These are phyloP conservation scores for Orthosia gothica DNA, from an alignment of 2,888 invertebrate species.

Conservation along the genomic window DNA sequence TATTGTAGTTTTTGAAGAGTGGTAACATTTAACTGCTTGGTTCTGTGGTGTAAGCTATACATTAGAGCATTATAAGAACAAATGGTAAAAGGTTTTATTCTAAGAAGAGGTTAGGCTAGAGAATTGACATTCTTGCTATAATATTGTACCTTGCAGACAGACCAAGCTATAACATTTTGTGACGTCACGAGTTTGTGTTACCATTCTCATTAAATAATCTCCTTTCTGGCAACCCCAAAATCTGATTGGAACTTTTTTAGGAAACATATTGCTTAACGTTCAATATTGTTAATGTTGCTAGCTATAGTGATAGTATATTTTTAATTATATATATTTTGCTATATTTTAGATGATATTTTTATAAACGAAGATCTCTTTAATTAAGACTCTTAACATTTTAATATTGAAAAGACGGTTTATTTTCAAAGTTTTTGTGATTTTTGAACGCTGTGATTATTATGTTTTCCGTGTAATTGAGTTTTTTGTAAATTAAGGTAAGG, in stretches of 20 bases:
- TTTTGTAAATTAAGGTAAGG: constrained; percentile 69
- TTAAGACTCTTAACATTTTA: constrained; percentile 74
- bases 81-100: not conserved
- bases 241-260: constrained; percentile 78
- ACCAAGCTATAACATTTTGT: constrained; percentile 19
- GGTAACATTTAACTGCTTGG: constrained; percentile 48
- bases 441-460: constrained; percentile 86
- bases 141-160: not conserved
- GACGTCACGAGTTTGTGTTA: constrained; percentile 34
- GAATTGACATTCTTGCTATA: not conserved
- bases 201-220: constrained; percentile 56
- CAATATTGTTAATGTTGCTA: constrained; percentile 89
- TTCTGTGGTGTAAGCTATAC: constrained; percentile 13
- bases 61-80: not conserved
- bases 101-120: not conserved
- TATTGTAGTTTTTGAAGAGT: constrained; percentile 48
- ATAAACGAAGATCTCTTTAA: constrained; percentile 84
- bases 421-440: constrained; percentile 77
- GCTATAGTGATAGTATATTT: constrained; percentile 83
- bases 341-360: constrained; percentile 87
- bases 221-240: constrained; percentile 80
- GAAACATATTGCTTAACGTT: constrained; percentile 88
- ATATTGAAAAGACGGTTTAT: constrained; percentile 62
- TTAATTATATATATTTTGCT: constrained; percentile 84
- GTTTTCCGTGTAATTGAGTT: constrained; percentile 73